Percentiles rank a stretch among this genome's conserved stretches.
phyloP scores from a whole-genome alignment of 1,140 invertebrate genomes.

The Pentalonia nigronervosa region DNA sequence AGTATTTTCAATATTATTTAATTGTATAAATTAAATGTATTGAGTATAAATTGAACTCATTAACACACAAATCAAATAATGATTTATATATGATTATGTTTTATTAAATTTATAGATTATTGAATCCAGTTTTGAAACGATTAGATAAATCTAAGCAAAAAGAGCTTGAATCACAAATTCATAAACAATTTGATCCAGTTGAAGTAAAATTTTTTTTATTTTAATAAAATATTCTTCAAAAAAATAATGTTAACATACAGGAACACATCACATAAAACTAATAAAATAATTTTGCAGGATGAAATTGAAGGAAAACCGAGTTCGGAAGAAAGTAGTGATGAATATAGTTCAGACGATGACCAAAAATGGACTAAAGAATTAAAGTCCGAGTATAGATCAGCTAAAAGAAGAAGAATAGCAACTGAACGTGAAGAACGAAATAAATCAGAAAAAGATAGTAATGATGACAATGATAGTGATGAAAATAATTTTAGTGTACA shows the following conservation, averaged over 20 bases:
- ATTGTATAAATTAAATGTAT: neutral
- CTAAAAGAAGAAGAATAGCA: constrained; percentile 64
- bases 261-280: neutral
- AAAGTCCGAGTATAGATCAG: constrained; percentile 72
- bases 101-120: constrained; percentile 68
- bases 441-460: constrained; percentile 62
- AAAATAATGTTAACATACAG: neutral
- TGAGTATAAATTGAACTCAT: neutral
- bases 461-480: constrained; percentile 64
- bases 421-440: constrained; percentile 64
- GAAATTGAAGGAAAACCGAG: constrained; percentile 64
- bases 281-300: constrained; percentile 60
- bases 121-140: constrained; percentile 90
- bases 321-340: constrained; percentile 65
- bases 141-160: constrained; percentile 75
- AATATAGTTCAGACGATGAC: constrained; percentile 76
- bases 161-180: constrained; percentile 66
- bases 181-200: constrained; percentile 67
- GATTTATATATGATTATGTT: neutral
- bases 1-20: constrained; percentile 2
- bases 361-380: constrained; percentile 80
- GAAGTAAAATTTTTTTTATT: constrained; percentile 63
- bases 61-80: neutral
- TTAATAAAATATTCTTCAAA: neutral
- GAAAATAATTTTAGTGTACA: constrained; percentile 63